These are phyloP conservation scores for Pluvianellus socialis DNA, from an alignment of 2,113 vertebrate species.

Conservation along the genomic window DNA sequence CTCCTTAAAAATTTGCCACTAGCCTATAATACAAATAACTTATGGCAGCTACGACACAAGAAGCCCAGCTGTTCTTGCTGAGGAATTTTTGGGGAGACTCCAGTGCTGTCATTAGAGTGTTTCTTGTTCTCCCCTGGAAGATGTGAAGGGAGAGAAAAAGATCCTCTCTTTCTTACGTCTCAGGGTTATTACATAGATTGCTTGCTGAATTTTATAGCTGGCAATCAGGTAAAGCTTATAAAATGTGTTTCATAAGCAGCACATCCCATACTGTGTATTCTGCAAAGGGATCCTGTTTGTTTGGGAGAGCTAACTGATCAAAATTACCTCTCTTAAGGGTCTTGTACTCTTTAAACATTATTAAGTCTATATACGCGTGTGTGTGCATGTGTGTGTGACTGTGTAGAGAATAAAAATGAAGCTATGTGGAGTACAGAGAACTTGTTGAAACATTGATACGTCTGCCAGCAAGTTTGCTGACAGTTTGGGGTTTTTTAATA, in stretches of 20 bases:
- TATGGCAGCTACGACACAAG: neutral
- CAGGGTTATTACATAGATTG: neutral
- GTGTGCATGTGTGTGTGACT: neutral
- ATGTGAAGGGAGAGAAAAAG: neutral
- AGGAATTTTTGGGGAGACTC: neutral
- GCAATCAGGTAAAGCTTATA: neutral
- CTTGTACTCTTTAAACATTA: neutral
- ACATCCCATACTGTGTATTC: neutral
- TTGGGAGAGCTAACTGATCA: neutral
- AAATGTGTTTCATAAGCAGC: constrained; percentile 34
- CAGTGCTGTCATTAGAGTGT: neutral
- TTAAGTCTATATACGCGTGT: neutral
- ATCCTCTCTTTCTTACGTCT: neutral
- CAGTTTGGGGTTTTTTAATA: constrained; percentile 45
- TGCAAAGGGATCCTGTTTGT: neutral
- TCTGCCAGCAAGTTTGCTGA: constrained; percentile 65
- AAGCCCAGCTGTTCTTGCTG: neutral
- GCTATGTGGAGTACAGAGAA: constrained; percentile 55
- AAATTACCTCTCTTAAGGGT: neutral
- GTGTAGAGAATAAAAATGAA: constrained; percentile 54
- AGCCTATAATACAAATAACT: neutral
- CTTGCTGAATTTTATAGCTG: constrained; percentile 19
- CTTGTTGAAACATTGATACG: constrained; percentile 57
- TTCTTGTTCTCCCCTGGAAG: neutral
- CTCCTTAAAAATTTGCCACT: neutral